Evolutionary conservation across 2,797 vertebrate species (phyloP).

Genomic region (Lophius americanus): DNA sequence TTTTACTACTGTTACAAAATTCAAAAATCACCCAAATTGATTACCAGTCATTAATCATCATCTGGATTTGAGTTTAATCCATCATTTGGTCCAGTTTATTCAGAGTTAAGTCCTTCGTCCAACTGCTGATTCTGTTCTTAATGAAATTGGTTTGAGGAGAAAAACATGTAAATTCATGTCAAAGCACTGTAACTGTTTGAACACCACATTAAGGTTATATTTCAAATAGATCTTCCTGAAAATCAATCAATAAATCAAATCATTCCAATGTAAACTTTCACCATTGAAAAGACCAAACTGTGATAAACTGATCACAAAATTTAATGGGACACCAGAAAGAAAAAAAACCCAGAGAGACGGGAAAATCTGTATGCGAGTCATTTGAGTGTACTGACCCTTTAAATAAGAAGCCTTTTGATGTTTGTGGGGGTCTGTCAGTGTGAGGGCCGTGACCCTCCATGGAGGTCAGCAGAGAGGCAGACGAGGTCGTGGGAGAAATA

Average conservation of each 20-base stretch:
- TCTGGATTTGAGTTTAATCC: no score
- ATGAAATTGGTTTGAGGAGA: neutral
- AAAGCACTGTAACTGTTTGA: neutral
- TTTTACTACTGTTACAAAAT: no score
- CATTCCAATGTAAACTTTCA: neutral
- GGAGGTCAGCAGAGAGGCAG: constrained; percentile 21
- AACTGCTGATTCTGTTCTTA: no score
- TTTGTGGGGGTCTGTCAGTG: constrained; percentile 11
- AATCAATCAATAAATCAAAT: neutral
- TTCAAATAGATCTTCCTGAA: neutral
- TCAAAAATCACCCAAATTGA: no score
- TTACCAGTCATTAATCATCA: no score
- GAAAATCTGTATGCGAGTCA: neutral
- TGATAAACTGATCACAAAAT: neutral
- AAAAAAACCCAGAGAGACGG: neutral
- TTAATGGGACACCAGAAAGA: neutral
- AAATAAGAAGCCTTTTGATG: constrained; percentile 20
- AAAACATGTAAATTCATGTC: neutral
- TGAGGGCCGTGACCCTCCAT: constrained; percentile 16
- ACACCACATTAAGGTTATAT: neutral
- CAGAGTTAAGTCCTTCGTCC: no score
- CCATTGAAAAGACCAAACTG: neutral
- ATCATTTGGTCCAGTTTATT: no score
- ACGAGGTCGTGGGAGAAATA: constrained; percentile 56
- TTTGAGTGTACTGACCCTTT: constrained; percentile 31